Evolutionary conservation across 2,888 invertebrate genomes (phyloP).

Genomic region (Unio pictorum): DNA sequence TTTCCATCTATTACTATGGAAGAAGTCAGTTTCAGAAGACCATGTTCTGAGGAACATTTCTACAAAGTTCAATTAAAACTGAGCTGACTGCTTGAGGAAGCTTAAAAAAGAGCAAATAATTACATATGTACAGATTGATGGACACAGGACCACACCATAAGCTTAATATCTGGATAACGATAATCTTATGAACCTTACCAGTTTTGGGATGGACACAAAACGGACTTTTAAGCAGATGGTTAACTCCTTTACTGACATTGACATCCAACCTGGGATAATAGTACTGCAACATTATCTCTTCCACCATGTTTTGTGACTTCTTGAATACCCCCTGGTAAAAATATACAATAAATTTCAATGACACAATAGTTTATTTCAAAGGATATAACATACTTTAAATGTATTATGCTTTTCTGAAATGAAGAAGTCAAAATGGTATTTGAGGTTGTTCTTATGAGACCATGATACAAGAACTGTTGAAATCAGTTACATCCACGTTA

Average conservation of each 20-base stretch:
- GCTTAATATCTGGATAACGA: neutral
- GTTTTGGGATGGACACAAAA: constrained; percentile 99
- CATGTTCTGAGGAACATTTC: too few relatives aligned
- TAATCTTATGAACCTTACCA: constrained; percentile 70
- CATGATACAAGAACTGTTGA: too few relatives aligned
- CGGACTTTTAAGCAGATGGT: constrained; percentile 98
- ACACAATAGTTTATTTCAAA: too few relatives aligned
- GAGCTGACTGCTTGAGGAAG: neutral
- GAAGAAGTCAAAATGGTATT: too few relatives aligned
- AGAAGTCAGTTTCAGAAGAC: too few relatives aligned
- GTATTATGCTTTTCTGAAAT: too few relatives aligned
- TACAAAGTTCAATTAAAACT: too few relatives aligned
- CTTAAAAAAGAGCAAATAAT: neutral
- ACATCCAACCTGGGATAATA: constrained; percentile 96
- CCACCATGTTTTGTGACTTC: constrained; percentile 35
- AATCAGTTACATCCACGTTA: too few relatives aligned
- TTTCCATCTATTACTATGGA: too few relatives aligned
- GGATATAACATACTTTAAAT: too few relatives aligned
- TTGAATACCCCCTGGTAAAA: constrained; percentile 34
- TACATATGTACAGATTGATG: neutral
- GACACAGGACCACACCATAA: neutral
- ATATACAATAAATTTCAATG: too few relatives aligned
- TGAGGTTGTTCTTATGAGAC: too few relatives aligned
- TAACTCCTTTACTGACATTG: constrained; percentile 94
- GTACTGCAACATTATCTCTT: constrained; percentile 90